Evolutionary conservation across 2,888 invertebrate genomes (phyloP).

Genomic region (Orthosia incerta): DNA sequence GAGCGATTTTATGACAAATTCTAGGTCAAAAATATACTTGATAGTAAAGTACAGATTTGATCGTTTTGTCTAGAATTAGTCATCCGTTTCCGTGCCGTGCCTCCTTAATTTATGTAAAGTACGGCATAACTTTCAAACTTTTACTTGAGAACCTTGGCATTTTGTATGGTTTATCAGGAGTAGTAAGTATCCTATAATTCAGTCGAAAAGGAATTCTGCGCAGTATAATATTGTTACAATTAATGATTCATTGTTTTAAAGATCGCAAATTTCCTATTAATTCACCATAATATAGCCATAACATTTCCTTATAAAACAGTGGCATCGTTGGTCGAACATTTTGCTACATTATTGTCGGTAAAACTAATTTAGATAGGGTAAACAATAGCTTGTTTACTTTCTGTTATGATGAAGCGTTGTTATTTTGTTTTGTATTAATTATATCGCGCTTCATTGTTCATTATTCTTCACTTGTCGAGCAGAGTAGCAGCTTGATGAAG

Average conservation of each 20-base stretch:
- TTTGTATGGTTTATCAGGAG: slow-evolving; percentile 7
- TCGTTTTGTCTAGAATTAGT: slow-evolving; percentile 20
- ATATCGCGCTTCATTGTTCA: slow-evolving; percentile 7
- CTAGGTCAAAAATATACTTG: slow-evolving; percentile 33
- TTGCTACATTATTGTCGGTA: slow-evolving; percentile 42
- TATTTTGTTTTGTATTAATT: slow-evolving; percentile 17
- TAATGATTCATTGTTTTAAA: slow-evolving; percentile 41
- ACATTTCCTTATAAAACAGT: slow-evolving; percentile 47
- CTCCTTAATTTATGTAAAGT: slow-evolving; percentile 4
- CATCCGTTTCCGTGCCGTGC: slow-evolving; percentile 38
- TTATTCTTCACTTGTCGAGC: slow-evolving; percentile 3
- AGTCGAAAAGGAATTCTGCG: slow-evolving; percentile 18
- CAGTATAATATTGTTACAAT: not conserved
- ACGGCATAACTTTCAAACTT: slow-evolving; percentile 27
- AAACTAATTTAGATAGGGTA: slow-evolving; percentile 54
- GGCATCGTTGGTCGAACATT: slow-evolving; percentile 29
- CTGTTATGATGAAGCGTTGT: slow-evolving; percentile 38
- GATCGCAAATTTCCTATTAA: slow-evolving; percentile 33
- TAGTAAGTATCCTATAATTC: not conserved
- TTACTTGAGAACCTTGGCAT: slow-evolving; percentile 24
- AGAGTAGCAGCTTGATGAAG: not conserved
- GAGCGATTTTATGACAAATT: slow-evolving; percentile 30
- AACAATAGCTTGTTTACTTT: slow-evolving; percentile 54
- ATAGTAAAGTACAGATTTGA: slow-evolving; percentile 22
- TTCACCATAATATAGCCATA: slow-evolving; percentile 28